Conservation (phyloP, 64 coral and sea anemone genomes). For the Catalaphyllia jardinei region DNA sequence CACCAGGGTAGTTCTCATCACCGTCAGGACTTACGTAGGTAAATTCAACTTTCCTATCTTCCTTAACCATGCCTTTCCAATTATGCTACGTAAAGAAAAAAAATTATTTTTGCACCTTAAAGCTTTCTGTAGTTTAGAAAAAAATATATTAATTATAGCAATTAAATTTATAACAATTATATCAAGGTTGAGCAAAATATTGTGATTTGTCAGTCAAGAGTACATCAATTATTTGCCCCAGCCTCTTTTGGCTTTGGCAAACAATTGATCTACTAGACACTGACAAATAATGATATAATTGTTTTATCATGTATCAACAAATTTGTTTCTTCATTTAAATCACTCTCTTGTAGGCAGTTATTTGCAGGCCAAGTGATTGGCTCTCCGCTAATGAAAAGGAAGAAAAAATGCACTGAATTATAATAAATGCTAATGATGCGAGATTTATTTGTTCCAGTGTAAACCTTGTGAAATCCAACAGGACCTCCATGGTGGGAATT, state of each 20-base stretch:
- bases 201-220: neutral
- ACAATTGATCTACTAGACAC: neutral
- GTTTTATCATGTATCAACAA: too few species aligned
- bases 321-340: too few species aligned
- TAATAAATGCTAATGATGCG: too few species aligned
- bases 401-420: too few species aligned
- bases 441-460: neutral
- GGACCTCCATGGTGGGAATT: slow-evolving; percentile 87
- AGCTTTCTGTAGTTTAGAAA: too few species aligned
- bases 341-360: too few species aligned
- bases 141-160: too few species aligned
- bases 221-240: neutral
- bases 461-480: slow-evolving; percentile 79
- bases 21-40: slow-evolving; percentile 72
- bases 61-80: slow-evolving; percentile 39
- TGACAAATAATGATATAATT: neutral
- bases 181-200: neutral
- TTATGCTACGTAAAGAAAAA: neutral
- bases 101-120: too few species aligned
- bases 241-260: neutral
- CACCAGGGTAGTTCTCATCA: slow-evolving; percentile 87
- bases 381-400: neutral
- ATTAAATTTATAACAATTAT: neutral
- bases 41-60: slow-evolving; percentile 60
- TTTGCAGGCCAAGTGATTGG: too few species aligned